Base-by-base conservation (phyloP, 1,140 invertebrate species). In the Polyergus mexicanus region DNA sequence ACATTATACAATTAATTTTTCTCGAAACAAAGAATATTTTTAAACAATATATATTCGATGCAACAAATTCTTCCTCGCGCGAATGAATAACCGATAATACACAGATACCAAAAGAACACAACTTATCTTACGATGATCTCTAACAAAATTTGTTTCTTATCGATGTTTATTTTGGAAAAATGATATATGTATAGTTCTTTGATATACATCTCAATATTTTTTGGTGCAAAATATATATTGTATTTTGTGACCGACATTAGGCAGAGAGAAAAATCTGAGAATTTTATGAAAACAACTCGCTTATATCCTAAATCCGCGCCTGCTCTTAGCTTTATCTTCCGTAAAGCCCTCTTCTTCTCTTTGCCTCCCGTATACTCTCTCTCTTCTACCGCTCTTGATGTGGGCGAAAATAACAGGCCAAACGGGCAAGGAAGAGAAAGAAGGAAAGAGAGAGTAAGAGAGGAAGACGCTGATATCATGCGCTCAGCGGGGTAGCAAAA, bases 401-500 rank as follows among this genome's bases (percentile, higher is more conserved):
- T 74, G n/a, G 68, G 78, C 54, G 78, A 74, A 83, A 83, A 74
- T 83, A 83, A 69, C 78, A 38, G 68, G 22, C 25, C 32, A 32
- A 80, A 80, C 51, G 25, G 13, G 16, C 10, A 76, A 80, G 41
- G 6, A 32, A 80, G 47, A 58, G 71, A 58, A 11, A 47, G 11
- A 47, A 10, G 3, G 10, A 44, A 10, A 13, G 44, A 47, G 47
- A 68, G 71, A 58, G 10, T 5, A 63, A 78, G 51, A 10, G 51
- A 85, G 35, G 47, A 60, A 58, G 84, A 85, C 6, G 75, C 41
- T 13, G 47, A 84, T 54, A 75, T 63, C 32, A 56, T 10, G 69
- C 56, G 72, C 83, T 84, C 72, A 77, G 83, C 72, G 16, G 74
- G 74, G 83, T 84, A 84, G 71, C 58, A 65, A 76, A 77, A 83